Evolutionary conservation across 2,113 vertebrate species (phyloP), one percentile per base, ranked within the genome.

Genomic region (Epinephelus cyanopodus): DNA sequence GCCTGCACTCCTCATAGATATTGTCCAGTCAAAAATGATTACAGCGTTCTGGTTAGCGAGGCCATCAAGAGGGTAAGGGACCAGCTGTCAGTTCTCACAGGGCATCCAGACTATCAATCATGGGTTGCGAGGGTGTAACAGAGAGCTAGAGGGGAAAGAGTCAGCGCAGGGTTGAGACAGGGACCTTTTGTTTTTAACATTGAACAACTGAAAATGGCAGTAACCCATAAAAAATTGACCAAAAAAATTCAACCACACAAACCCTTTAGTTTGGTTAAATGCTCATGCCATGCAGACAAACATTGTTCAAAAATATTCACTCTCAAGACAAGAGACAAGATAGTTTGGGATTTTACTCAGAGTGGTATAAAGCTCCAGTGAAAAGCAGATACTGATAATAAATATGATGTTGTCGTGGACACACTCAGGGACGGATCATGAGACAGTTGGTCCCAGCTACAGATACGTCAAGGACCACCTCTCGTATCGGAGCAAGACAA

Each of bases 11-110:
- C 68, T 69, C 47, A 37, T 9, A 19, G 23, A 86, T 89, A 89
- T 88, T 76, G 37, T 72, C 72, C 84, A 69, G 89, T 93, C 92
- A 78, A 52, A 90, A 80, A 39, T 23, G 53, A 92, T 92, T 83
- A 84, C 19, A 19, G 77, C 11, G 85, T 64, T 84, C 0, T n/a
- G 62, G 76, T 85, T 79, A 90, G 70, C 1, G 47, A 67, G 74
- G 74, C 84, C 77, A 63, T 4, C 0, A 15, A 77, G 76, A 74
- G 23, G 14, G 3, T 6, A 2, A 74, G 7, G 70, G 76, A 83
- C 12, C 64, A 64, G 63, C 74, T 78, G 72, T 90, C 72, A 66
- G 27, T 33, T 84, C 81, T 76, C 47, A 50, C 42, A 8, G 74
- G 53, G 29, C 61, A 19, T 8, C 17, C 73, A 33, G 58, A 52